These are phyloP conservation scores for Rhyacophila evoluta DNA, from an alignment of 2,888 invertebrate genomes.

Conservation along the genomic window DNA sequence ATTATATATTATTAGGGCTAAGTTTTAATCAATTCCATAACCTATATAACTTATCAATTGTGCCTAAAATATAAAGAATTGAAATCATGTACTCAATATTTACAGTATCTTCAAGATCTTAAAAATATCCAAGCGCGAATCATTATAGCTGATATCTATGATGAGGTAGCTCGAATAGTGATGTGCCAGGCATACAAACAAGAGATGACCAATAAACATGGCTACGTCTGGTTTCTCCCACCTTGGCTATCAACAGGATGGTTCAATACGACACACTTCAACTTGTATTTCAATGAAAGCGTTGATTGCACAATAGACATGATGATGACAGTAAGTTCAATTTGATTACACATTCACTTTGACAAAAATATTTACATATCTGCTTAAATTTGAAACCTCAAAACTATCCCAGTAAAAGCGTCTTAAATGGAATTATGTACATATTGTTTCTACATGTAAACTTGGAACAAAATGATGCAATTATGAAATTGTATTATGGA, in stretches of 20 bases:
- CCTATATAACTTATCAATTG: no score
- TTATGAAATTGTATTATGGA: no score
- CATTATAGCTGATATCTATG: constrained; percentile 84
- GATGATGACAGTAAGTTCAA: constrained; percentile 67
- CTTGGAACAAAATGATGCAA: no score
- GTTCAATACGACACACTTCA: constrained; percentile 70
- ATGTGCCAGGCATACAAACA: constrained; percentile 84
- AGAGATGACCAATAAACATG: constrained; percentile 77
- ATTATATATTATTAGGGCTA: no score
- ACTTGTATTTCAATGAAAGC: constrained; percentile 61
- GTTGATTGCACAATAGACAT: constrained; percentile 73
- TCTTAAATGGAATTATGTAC: no score
- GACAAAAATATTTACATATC: no score
- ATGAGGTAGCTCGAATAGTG: constrained; percentile 77
- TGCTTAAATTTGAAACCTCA: no score
- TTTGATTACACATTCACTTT: not conserved
- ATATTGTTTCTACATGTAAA: no score
- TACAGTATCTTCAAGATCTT: constrained; percentile 76
- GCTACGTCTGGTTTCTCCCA: constrained; percentile 90
- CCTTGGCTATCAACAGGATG: constrained; percentile 76
- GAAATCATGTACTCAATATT: no score
- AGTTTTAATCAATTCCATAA: no score
- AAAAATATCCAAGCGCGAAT: constrained; percentile 77
- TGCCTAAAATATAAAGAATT: no score
- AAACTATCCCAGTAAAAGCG: no score